Conservation (phyloP, 1,140 invertebrate genomes). For the Scaptomyza pallida region DNA sequence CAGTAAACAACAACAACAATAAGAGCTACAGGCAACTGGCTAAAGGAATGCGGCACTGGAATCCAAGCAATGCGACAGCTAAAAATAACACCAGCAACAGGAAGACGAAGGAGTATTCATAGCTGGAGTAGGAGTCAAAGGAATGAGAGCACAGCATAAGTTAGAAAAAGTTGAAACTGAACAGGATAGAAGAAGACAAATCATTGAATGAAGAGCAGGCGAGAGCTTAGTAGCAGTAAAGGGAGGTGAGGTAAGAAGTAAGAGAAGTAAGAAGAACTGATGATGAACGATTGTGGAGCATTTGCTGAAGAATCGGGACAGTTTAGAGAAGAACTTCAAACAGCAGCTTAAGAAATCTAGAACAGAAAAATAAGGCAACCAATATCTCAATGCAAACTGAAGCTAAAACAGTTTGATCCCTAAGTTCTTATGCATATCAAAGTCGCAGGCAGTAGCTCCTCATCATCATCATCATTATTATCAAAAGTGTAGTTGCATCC, state of each 20-base stretch:
- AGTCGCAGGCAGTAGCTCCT: background rate
- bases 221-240: too few relatives aligned
- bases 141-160: background rate
- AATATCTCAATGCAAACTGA: too few relatives aligned
- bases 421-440: background rate
- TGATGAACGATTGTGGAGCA: too few relatives aligned
- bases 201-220: too few relatives aligned
- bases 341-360: too few relatives aligned
- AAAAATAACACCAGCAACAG: conserved; percentile 72
- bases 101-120: background rate
- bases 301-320: too few relatives aligned
- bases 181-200: too few relatives aligned
- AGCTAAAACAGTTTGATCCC: too few relatives aligned
- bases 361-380: background rate
- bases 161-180: background rate
- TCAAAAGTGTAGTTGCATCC: background rate
- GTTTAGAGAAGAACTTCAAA: too few relatives aligned
- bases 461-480: too few relatives aligned
- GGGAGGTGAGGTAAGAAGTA: background rate
- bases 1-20: conserved; percentile 33
- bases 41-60: conserved; percentile 67
- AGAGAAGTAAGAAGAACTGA: too few relatives aligned
- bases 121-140: background rate
- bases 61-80: conserved; percentile 73
- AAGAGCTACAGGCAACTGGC: conserved; percentile 28